Percentiles rank a stretch among this genome's conserved stretches.
Evolutionary conservation across 2,797 vertebrate species (phyloP).

Genomic region (Acestrorhynchus altus): DNA sequence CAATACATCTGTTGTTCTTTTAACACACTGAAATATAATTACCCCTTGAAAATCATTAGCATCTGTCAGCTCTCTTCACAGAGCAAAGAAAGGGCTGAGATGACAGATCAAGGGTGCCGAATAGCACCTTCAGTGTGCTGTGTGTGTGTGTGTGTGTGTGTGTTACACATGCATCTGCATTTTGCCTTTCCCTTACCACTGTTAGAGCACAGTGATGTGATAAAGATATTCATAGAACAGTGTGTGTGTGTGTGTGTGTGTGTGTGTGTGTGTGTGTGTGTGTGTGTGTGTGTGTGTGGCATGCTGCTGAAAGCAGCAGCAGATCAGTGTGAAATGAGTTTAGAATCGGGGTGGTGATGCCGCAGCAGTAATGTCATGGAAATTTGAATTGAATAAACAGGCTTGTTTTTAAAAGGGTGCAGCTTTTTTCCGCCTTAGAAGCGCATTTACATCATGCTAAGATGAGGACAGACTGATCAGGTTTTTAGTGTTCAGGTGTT

Average conservation of each 20-base stretch:
- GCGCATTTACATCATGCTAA: conserved; percentile 20
- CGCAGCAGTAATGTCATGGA: conserved; percentile 36
- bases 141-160: conserved; percentile 2
- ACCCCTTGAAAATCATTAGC: conserved; percentile 20
- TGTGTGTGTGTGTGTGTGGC: conserved; percentile 1
- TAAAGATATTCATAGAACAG: conserved; percentile 60
- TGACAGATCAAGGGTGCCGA: conserved; percentile 16
- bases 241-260: conserved; percentile 5
- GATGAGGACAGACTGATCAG: not conserved
- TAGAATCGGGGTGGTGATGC: conserved; percentile 29
- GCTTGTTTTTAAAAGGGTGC: conserved; percentile 32
- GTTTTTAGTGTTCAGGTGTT: conserved; percentile 16
- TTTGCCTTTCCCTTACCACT: conserved; percentile 26
- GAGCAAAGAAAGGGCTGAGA: conserved; percentile 23
- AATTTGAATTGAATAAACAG: conserved; percentile 48
- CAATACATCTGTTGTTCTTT: conserved; percentile 29
- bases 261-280: conserved; percentile 2
- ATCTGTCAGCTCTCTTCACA: not conserved
- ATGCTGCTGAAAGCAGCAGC: conserved; percentile 32
- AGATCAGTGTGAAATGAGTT: conserved; percentile 53
- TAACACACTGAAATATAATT: conserved; percentile 40
- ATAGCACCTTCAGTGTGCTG: conserved; percentile 1
- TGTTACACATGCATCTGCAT: conserved; percentile 47
- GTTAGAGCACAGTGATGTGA: conserved; percentile 49
- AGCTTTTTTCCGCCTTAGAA: conserved; percentile 12